phyloP scores from a whole-genome alignment of 1,140 invertebrate species.

The Megalonaias nervosa region DNA sequence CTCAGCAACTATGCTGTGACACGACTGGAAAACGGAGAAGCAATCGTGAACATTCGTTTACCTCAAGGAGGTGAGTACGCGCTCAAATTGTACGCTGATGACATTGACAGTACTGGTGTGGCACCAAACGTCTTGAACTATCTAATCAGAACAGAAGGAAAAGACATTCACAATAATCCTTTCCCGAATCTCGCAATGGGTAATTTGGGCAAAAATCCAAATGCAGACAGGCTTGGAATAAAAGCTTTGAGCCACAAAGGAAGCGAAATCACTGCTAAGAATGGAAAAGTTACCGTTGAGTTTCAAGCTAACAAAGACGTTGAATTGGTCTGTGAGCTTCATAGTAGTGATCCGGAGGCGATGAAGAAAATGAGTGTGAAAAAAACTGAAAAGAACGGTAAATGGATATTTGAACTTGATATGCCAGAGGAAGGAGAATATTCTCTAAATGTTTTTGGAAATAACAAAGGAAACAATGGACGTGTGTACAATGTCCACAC shows the following conservation, averaged over 20 bases:
- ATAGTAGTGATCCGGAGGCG: constrained; percentile 56
- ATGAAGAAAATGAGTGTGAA: constrained; percentile 45
- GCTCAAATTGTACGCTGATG: constrained; percentile 63
- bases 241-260: constrained; percentile 53
- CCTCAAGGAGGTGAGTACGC: constrained; percentile 67
- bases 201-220: constrained; percentile 49
- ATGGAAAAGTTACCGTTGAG: constrained; percentile 46
- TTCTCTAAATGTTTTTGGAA: constrained; percentile 64
- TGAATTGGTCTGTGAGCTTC: constrained; percentile 61
- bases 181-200: constrained; percentile 64
- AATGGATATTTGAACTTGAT: constrained; percentile 61
- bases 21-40: constrained; percentile 56
- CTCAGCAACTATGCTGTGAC: constrained; percentile 61
- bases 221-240: constrained; percentile 51
- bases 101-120: constrained; percentile 53
- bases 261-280: constrained; percentile 44
- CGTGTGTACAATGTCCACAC: constrained; percentile 63
- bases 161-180: constrained; percentile 42
- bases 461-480: constrained; percentile 46
- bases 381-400: constrained; percentile 44
- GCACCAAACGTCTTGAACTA: constrained; percentile 67
- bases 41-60: constrained; percentile 58
- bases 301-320: constrained; percentile 54
- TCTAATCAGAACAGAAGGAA: constrained; percentile 53
- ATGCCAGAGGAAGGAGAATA: constrained; percentile 63